phyloP scores from a whole-genome alignment of 2,888 invertebrate species.

The Eupithecia vulgata region DNA sequence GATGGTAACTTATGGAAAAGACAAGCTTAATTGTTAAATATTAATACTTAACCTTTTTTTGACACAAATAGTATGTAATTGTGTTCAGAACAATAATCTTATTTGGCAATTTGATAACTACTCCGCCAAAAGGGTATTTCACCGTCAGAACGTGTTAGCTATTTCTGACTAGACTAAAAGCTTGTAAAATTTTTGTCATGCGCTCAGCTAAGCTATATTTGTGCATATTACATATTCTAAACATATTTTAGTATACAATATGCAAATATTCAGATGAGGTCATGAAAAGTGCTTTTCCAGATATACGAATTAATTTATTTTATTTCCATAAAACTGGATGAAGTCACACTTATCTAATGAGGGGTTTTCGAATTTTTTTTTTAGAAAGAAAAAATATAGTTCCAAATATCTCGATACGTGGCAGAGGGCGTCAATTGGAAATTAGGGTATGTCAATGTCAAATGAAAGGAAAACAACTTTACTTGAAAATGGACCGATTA shows the following conservation, averaged over 20 bases:
- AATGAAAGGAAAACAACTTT: no score
- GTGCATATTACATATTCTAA: slow-evolving; percentile 63
- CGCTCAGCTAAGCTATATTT: slow-evolving; percentile 43
- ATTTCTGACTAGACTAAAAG: slow-evolving; percentile 12
- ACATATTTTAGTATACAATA: slow-evolving; percentile 63
- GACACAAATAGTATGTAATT: no score
- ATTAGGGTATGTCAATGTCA: no score
- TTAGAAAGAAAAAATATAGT: no score
- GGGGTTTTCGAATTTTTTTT: no score
- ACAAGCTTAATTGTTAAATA: no score
- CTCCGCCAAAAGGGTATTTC: background rate
- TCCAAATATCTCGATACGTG: no score
- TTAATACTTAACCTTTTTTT: no score
- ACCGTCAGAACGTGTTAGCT: background rate
- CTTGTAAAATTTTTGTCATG: slow-evolving; percentile 21
- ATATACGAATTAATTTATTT: slow-evolving; percentile 74
- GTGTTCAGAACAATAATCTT: background rate
- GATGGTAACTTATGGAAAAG: background rate
- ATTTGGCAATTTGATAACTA: background rate
- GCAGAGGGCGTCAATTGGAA: no score
- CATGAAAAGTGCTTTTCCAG: slow-evolving; percentile 81
- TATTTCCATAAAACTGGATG: slow-evolving; percentile 68
- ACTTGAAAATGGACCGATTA: no score
- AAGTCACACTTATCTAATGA: no score
- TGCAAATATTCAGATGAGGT: slow-evolving; percentile 76